These are phyloP conservation scores for Microcebus griseorufus DNA, from an alignment of 2,113 vertebrate species.

Conservation along the genomic window DNA sequence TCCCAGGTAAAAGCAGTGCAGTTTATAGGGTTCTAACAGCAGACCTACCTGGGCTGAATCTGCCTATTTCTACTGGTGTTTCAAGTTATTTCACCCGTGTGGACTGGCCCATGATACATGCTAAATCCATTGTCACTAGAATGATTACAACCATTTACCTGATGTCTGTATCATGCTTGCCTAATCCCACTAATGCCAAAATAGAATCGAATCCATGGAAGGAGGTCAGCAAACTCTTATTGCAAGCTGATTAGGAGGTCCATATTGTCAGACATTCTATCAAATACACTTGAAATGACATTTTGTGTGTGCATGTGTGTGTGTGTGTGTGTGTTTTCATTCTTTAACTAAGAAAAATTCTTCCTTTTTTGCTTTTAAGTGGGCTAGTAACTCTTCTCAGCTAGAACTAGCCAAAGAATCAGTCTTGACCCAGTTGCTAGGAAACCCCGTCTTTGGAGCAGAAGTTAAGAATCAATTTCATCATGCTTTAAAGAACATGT, in stretches of 20 bases:
- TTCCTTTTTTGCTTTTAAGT: constrained; percentile 34
- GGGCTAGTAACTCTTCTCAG: constrained; percentile 43
- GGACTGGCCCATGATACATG: not conserved
- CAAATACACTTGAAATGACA: not conserved
- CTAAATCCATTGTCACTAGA: not conserved
- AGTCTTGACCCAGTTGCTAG: constrained; percentile 70
- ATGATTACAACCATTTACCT: not conserved
- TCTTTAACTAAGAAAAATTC: not conserved
- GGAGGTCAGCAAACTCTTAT: not conserved
- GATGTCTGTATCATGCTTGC: not conserved
- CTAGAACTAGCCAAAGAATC: constrained; percentile 59
- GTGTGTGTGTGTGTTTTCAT: not conserved
- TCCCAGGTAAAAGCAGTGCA: not conserved
- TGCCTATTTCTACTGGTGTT: not conserved
- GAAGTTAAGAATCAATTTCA: constrained; percentile 74
- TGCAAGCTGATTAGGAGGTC: not conserved
- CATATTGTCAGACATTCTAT: not conserved
- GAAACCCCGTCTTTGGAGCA: constrained; percentile 71
- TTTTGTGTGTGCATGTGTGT: not conserved
- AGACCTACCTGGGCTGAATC: not conserved
- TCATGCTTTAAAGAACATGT: constrained; percentile 69
- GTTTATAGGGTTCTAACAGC: not conserved
- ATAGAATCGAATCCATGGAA: not conserved
- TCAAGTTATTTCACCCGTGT: not conserved
- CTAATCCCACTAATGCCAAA: not conserved